Evolutionary conservation across 2,888 invertebrate species (phyloP).

Genomic region (Drosophila kanekoi): DNA sequence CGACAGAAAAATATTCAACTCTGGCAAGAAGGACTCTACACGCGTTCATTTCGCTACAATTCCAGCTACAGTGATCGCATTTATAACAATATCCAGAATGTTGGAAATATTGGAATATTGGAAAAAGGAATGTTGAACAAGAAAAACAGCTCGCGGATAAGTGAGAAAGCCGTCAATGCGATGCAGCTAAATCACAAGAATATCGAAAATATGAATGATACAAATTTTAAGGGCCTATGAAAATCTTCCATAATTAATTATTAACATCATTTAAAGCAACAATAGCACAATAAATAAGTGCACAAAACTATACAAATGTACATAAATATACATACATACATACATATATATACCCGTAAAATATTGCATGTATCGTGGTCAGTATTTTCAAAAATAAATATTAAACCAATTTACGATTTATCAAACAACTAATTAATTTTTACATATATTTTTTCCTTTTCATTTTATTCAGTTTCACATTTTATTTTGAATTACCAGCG

Average conservation of each 20-base stretch:
- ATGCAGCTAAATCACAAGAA: conserved; percentile 43
- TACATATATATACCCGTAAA: conserved; percentile 17
- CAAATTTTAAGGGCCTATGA: conserved; percentile 41
- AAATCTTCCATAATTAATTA: conserved; percentile 28
- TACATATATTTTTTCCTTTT: conserved; percentile 1
- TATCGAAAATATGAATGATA: conserved; percentile 49
- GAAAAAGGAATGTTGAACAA: conserved; percentile 19
- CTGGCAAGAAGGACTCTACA: conserved; percentile 50
- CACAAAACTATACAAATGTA: conserved; percentile 31
- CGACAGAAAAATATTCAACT: conserved; percentile 33
- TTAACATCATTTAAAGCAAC: conserved; percentile 17
- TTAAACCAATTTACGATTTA: conserved; percentile 31
- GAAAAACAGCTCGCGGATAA: conserved; percentile 38
- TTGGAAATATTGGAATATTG: not conserved
- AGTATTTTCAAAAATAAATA: conserved; percentile 47
- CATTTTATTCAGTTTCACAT: not conserved
- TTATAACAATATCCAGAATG: conserved; percentile 40
- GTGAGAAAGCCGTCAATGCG: conserved; percentile 18
- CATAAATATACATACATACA: conserved; percentile 15
- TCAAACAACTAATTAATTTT: not conserved
- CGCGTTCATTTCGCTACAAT: conserved; percentile 47
- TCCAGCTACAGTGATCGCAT: conserved; percentile 46
- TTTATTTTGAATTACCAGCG: conserved; percentile 54
- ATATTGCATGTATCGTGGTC: conserved; percentile 38
- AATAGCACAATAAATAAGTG: conserved; percentile 37